phyloP scores from a whole-genome alignment of 1,140 invertebrate species.

The Caenorhabditis remanei region DNA sequence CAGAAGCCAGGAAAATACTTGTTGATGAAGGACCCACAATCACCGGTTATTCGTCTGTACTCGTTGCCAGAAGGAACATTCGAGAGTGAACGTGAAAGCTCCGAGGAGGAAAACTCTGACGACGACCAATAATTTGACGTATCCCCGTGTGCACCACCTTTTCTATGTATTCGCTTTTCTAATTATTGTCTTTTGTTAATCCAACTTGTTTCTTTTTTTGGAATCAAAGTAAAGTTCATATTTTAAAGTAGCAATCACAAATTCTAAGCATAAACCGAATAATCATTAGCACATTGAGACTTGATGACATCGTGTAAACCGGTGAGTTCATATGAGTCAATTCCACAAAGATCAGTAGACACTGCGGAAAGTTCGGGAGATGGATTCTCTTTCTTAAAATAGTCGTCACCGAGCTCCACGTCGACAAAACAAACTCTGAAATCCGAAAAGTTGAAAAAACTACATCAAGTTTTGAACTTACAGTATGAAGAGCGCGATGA shows the following conservation, averaged over 20 bases:
- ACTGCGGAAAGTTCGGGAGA: constrained; percentile 1
- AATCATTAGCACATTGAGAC: not conserved
- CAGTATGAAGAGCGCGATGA: constrained; percentile 14
- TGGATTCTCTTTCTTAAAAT: not conserved
- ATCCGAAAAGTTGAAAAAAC: not conserved
- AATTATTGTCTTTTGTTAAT: constrained; percentile 12
- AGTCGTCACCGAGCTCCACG: constrained; percentile 33
- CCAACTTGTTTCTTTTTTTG: not conserved
- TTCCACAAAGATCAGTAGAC: not conserved
- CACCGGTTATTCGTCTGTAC: constrained; percentile 79
- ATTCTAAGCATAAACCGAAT: too few species aligned
- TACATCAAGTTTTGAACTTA: not conserved
- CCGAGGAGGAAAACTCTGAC: constrained; percentile 24
- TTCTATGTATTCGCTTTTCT: constrained; percentile 7
- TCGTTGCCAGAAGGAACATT: constrained; percentile 75
- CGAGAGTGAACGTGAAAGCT: constrained; percentile 62
- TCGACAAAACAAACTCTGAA: constrained; percentile 25
- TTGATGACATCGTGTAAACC: constrained; percentile 6
- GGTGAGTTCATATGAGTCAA: constrained; percentile 1
- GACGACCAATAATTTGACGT: constrained; percentile 29
- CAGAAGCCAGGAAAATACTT: constrained; percentile 95
- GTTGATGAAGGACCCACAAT: constrained; percentile 99
- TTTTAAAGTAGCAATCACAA: too few species aligned
- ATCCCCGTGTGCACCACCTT: not conserved
- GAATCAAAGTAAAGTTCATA: not conserved